Evolutionary conservation across 2,888 invertebrate species (phyloP).

Genomic region (Tetanocera ferruginea): DNA sequence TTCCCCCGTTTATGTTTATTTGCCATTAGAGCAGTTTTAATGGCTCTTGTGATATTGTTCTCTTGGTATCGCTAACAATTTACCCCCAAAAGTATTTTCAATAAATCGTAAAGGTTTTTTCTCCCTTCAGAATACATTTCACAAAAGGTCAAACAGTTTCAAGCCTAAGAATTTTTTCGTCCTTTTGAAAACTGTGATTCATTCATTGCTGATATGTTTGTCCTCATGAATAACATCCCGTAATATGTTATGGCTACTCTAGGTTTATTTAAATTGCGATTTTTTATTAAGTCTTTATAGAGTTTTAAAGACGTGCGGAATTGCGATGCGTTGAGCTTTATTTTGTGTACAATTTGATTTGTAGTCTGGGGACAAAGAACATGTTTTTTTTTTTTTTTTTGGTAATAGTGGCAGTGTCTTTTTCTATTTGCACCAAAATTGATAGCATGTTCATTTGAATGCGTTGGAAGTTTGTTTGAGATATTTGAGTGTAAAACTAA

Average conservation of each 20-base stretch:
- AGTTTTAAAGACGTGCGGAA: constrained; percentile 53
- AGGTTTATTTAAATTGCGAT: too few species aligned
- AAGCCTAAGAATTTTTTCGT: constrained; percentile 42
- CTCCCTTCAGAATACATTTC: neutral
- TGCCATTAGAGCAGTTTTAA: neutral
- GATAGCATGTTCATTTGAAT: too few species aligned
- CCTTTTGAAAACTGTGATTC: constrained; percentile 43
- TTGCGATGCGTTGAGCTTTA: constrained; percentile 27
- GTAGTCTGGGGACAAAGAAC: too few species aligned
- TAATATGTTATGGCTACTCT: too few species aligned
- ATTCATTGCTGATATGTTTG: too few species aligned
- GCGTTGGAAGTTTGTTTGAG: too few species aligned
- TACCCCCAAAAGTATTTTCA: neutral
- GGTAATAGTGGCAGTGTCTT: neutral
- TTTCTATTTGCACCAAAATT: neutral
- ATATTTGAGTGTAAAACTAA: too few species aligned
- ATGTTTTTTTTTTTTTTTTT: neutral
- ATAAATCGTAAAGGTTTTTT: neutral
- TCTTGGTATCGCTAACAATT: neutral
- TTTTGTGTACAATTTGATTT: neutral
- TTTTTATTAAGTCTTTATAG: constrained; percentile 51
- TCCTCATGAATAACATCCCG: too few species aligned
- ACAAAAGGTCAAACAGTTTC: neutral
- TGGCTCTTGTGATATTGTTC: neutral
- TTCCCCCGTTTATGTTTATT: constrained; percentile 8